phyloP scores from a whole-genome alignment of 1,140 invertebrate genomes.

The Cydia splendana region DNA sequence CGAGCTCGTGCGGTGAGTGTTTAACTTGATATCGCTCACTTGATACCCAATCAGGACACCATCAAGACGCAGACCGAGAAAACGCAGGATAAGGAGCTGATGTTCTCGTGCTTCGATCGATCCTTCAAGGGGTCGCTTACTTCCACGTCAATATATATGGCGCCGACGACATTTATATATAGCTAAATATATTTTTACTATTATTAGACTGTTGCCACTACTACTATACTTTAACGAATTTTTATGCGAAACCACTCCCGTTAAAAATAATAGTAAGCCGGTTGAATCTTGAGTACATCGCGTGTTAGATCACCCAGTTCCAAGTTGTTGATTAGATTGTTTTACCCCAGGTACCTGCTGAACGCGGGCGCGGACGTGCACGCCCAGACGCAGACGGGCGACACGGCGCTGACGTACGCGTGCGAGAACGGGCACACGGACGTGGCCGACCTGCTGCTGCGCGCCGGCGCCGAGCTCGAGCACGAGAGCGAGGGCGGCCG shows the following conservation, averaged over 20 bases:
- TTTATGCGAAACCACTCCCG: no score
- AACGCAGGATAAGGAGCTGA: no score
- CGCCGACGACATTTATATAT: constrained; percentile 87
- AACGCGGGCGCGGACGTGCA: constrained; percentile 94
- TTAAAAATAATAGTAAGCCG: no score
- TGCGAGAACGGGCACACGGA: constrained; percentile 98
- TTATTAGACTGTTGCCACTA: no score
- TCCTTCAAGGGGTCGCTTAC: constrained; percentile 97
- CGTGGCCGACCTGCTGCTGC: constrained; percentile 93
- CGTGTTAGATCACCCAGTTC: no score
- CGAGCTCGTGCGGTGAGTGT: constrained; percentile 87
- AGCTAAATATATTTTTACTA: constrained; percentile 89
- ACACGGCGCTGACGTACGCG: constrained; percentile 98
- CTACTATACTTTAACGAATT: no score
- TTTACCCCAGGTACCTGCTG: constrained; percentile 85
- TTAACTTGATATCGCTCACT: not conserved
- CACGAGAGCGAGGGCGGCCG: constrained; percentile 96
- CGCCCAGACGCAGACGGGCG: constrained; percentile 95
- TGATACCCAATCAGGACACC: no score
- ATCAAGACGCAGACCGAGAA: no score
- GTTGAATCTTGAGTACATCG: no score
- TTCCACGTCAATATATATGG: constrained; percentile 95
- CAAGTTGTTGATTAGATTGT: not conserved
- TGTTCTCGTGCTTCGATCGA: no score
- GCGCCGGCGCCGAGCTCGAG: constrained; percentile 95